Evolutionary conservation across 2,888 invertebrate genomes (phyloP), one percentile per base, ranked within the genome.

Genomic region (Papilio demoleus): DNA sequence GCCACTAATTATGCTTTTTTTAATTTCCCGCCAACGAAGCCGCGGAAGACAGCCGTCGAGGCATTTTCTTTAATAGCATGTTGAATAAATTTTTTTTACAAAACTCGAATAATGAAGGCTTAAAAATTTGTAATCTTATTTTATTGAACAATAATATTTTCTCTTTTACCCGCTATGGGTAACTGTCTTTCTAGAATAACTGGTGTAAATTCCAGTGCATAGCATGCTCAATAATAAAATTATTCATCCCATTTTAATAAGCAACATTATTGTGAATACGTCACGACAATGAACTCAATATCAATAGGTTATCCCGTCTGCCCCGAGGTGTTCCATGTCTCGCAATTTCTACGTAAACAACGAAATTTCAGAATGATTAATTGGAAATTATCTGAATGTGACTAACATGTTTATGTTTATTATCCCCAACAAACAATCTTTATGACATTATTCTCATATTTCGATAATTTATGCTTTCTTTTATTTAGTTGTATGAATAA

Each of bases 201-300:
- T 1, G 14, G 24, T 14, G 24, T 50, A 50, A 53, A 27, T 53
- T 27, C n/a, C 24, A 38, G 6, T 9, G 34, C 12, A n/a, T 62
- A 45, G 2, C 45, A 34, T n/a, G 40, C 14, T 4, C 34, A 59
- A 22, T 36, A 42, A 19, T 8, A 45, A 40, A 47, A 17, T 34
- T 36, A 27, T 50, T 60, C 24, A 36, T 60, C 6, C 14, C 4
- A n/a, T 1, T 67, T 70, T 50, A 67, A 63, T 71, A 68, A 70
- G 70, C 70, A 69, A 65, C 58, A 65, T 70, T 70, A 65, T 62
- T 59, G 70, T 74, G 72, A 68, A 68, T 31, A 60, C 56, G 68
- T 79, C 80, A 81, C 80, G 83, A 78, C 81, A 81, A 78, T 86
- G 85, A 86, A 81, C 85, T 70, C 40, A 38, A 50, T 74, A 81